Percentiles rank a stretch among this genome's conserved stretches.
These are phyloP conservation scores for Myotis pilosus DNA, from an alignment of 2,797 vertebrate genomes.

Conservation along the genomic window DNA sequence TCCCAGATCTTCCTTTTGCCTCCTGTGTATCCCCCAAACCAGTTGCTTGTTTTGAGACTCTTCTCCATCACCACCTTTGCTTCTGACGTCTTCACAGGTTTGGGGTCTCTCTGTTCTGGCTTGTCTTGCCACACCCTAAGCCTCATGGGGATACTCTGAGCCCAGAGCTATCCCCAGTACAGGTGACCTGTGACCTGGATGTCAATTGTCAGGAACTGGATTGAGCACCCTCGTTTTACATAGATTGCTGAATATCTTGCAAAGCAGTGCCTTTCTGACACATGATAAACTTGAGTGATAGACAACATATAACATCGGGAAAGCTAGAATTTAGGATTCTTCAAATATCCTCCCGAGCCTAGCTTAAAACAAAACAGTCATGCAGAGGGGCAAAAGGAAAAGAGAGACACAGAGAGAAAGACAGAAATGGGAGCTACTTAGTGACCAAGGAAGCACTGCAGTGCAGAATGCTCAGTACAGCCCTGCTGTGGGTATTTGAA, in stretches of 20 bases:
- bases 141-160: neutral
- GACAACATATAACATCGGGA: neutral
- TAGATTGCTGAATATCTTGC: neutral
- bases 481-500: neutral
- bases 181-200: neutral
- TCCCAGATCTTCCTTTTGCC: neutral
- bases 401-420: neutral
- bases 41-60: neutral
- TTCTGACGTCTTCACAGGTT: neutral
- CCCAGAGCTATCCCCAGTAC: neutral
- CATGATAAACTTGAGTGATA: neutral
- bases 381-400: neutral
- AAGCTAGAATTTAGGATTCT: neutral
- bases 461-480: neutral
- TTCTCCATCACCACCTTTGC: neutral
- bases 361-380: neutral
- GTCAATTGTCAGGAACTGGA: neutral
- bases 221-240: neutral
- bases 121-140: neutral
- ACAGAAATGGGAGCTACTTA: neutral
- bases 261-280: neutral
- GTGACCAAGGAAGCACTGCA: neutral
- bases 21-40: neutral
- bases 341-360: neutral
- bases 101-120: neutral